A percentile compares a stretch with the other conserved stretches of the same genome.
phyloP scores from a whole-genome alignment of 2,888 invertebrate genomes.

The Spisula subtruncata region DNA sequence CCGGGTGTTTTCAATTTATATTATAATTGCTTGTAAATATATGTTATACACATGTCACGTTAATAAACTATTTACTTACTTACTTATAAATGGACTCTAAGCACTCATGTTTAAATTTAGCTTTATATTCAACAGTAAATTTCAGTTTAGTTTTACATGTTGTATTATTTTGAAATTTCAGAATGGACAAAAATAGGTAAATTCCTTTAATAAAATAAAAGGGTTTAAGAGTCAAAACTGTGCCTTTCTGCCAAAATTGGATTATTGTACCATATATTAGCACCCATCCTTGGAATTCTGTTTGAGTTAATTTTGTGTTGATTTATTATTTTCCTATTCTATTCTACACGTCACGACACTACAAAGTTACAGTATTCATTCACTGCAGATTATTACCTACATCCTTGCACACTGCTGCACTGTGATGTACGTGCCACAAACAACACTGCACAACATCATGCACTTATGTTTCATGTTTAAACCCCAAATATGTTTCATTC shows the following conservation, averaged over 20 bases:
- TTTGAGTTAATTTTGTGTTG: slow-evolving; percentile 8
- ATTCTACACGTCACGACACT: background rate
- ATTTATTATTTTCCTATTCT: background rate
- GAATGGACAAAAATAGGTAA: slow-evolving; percentile 13
- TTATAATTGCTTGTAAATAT: no score
- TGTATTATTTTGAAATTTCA: background rate
- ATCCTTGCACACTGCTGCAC: background rate
- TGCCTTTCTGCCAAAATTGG: background rate
- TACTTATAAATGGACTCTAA: no score
- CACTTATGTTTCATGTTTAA: no score
- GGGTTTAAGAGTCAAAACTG: background rate
- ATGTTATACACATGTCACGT: no score
- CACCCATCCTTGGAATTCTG: no score
- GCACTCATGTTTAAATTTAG: background rate
- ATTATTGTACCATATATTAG: no score
- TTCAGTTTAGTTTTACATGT: background rate
- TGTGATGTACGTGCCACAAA: no score
- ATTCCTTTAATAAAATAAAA: background rate
- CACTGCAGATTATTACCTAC: background rate
- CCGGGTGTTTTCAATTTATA: no score
- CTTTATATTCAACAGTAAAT: background rate
- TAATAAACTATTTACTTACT: no score
- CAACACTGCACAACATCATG: no score
- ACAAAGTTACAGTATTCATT: no score
- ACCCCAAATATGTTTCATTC: no score